Evolutionary conservation across 2,888 invertebrate genomes (phyloP), one percentile per base, ranked within the genome.

Genomic region (Diaperis boleti): DNA sequence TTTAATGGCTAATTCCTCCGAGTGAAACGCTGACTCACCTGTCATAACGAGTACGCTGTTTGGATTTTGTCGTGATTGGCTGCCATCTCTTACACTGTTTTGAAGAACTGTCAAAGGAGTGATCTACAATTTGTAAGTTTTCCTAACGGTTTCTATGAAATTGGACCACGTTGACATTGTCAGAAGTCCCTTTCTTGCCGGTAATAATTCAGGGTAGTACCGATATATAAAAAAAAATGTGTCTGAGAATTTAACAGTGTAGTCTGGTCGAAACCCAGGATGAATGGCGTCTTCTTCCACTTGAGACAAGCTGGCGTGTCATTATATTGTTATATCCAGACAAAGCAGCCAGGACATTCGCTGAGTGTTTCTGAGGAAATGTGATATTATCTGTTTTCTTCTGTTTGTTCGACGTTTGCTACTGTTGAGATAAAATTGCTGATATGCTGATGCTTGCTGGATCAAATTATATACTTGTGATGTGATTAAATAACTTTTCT

Each of bases 291-390:
- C 76, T 71, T 65, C 62, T 69, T 60, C 75, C 73, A 74, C 77
- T 77, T 70, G 75, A 77, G 74, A 74, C 74, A 67, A 69, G 61
- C 70, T 70, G 73, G 70, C 72, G 66, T 73, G 74, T 75, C 71
- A 75, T 76, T 75, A 75, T 76, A 73, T 76, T 70, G 72, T 77
- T 76, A 72, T 54, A 66, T 62, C 56, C 71, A 72, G 73, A 74
- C 73, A 74, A 71, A 66, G 62, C 62, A 47, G 37, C 11, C 52
- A 45, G 52, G 59, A 64, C 59, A 68, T 65, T 65, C 65, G 64
- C 56, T 59, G 63, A 69, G 65, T 67, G 67, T 66, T 69, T 65
- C 66, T 62, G 61, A 65, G 62, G 70, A 69, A 70, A 67, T 65
- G 64, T 64, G 72, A 72, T 72, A 70, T 67, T 69, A 72, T 72